Base-by-base conservation (phyloP, 1,140 invertebrate genomes). In the Drosophila teissieri region DNA sequence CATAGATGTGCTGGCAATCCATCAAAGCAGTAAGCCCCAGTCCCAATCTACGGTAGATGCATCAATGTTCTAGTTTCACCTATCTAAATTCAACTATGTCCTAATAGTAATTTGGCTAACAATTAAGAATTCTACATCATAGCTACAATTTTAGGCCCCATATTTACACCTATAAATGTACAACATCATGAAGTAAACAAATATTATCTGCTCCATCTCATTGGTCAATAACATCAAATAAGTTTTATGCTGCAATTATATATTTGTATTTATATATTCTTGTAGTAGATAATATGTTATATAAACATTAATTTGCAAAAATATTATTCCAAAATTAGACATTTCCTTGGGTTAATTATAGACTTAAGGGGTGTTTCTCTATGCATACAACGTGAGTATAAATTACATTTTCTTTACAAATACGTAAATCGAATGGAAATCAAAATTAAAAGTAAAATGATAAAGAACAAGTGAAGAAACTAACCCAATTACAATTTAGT, bases 271-370 rank as follows among this genome's bases (percentile, higher is more conserved):
- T 48, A 56, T 69, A 70, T 70, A 70, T 69, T 31, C 31, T 46
- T 31, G 51, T 49, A 51, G 27, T 68, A 68, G 64, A 64, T 68
- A 64, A 68, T 68, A 56, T 52, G 24, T 73, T 56, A 63, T 88
- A 80, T 88, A 76, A 84, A 89, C 80, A 84, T 84, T 88, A 86
- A 51, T 65, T 86, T 88, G 80, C 80, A 84, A 88, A 86, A 84
- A 74, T 70, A 69, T 77, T 63, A 72, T 63, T 78, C 49, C 40
- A 70, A 78, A 68, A 68, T 67, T 68, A 69, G 48, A 34, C 27
- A 70, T 15, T 69, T 69, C 34, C 31, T 40, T 70, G 61, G 53
- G 46, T 57, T 65, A 63, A 19, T 60, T 56, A 58, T 48, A 48
- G 62, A 36, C 57, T 53, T 51, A 67, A 42, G 45, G 58, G 49